A percentile compares a stretch with the other conserved stretches of the same genome.
Conservation (phyloP, 2,113 vertebrate species). For the Empidonax traillii region DNA sequence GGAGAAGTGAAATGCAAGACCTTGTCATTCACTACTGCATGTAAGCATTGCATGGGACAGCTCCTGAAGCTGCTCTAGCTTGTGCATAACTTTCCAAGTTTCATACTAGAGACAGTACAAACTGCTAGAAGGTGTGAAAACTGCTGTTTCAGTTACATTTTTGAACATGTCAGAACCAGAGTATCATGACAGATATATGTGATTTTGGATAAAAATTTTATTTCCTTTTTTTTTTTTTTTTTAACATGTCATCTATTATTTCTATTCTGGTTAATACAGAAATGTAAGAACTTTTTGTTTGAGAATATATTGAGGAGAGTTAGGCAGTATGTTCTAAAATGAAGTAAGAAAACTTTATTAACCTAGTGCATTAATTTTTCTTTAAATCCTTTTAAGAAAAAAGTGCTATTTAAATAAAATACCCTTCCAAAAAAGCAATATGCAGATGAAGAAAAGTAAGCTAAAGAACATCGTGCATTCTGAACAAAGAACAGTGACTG, state of each 20-base stretch:
- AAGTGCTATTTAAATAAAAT: neutral
- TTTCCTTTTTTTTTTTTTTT: neutral
- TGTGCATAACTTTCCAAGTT: neutral
- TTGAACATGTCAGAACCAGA: constrained; percentile 18
- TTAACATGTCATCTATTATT: constrained; percentile 5
- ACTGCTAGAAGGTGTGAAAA: neutral
- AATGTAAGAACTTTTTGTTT: neutral
- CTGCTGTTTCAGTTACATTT: neutral
- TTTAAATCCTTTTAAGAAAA: neutral
- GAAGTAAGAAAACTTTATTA: constrained; percentile 12
- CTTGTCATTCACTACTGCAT: neutral
- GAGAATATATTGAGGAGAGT: neutral
- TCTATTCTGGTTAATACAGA: constrained; percentile 42
- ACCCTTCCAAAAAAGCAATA: neutral
- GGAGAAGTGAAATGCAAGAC: neutral
- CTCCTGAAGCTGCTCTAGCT: neutral
- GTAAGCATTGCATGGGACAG: neutral
- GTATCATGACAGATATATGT: constrained; percentile 13
- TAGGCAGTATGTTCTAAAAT: neutral
- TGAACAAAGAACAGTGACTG: neutral
- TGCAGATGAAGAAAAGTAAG: neutral
- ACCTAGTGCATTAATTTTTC: neutral
- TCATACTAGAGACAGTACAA: neutral
- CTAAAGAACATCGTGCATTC: neutral
- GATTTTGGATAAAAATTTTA: constrained; percentile 2